Evolutionary conservation across 2,888 invertebrate genomes (phyloP).

Genomic region (Rhyacophila evoluta): DNA sequence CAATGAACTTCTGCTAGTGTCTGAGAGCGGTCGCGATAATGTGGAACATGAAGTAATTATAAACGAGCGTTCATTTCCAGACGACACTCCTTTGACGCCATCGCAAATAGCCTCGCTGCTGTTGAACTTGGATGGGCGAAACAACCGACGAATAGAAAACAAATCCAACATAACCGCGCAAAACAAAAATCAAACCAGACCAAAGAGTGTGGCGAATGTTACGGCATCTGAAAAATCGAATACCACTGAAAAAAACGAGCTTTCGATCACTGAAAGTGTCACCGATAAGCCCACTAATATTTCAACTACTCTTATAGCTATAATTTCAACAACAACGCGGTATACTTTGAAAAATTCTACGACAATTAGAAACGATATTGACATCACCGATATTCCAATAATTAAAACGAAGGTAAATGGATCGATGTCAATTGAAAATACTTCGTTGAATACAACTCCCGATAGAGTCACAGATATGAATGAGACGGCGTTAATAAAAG

Average conservation of each 20-base stretch:
- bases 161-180: slow-evolving; percentile 25
- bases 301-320: not conserved
- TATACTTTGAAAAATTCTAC: slow-evolving; percentile 5
- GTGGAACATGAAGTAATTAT: slow-evolving; percentile 42
- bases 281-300: not conserved
- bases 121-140: slow-evolving; percentile 55
- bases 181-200: not conserved
- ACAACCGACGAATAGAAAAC: slow-evolving; percentile 55
- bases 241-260: not conserved
- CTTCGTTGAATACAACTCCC: not conserved
- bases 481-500: not conserved
- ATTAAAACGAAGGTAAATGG: slow-evolving; percentile 26
- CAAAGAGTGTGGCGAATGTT: not conserved
- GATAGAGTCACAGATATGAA: not conserved
- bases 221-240: not conserved
- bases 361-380: slow-evolving; percentile 36
- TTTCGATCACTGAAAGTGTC: not conserved
- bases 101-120: slow-evolving; percentile 52
- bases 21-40: slow-evolving; percentile 11
- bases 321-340: slow-evolving; percentile 28
- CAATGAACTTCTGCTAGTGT: slow-evolving; percentile 26
- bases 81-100: slow-evolving; percentile 50
- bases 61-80: slow-evolving; percentile 53
- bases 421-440: slow-evolving; percentile 26
- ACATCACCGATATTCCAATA: slow-evolving; percentile 6